Evolutionary conservation across 2,113 vertebrate species (phyloP).

Genomic region (Mustela lutreola): DNA sequence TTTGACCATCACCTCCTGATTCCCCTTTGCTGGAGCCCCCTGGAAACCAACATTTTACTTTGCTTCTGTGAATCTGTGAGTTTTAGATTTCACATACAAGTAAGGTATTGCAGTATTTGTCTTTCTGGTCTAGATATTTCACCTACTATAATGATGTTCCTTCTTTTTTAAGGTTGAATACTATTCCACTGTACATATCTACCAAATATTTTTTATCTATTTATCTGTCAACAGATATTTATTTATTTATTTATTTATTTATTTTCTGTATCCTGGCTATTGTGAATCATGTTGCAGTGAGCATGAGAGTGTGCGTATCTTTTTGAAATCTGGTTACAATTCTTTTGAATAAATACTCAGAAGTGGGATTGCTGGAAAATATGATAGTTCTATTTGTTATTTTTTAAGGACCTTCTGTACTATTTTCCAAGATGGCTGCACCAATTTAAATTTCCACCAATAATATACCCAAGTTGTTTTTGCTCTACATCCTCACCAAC

Average conservation of each 20-base stretch:
- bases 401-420: not conserved
- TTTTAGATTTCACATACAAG: not conserved
- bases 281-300: not conserved
- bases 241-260: not conserved
- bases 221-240: not conserved
- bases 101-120: not conserved
- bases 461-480: not conserved
- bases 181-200: not conserved
- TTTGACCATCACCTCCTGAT: not conserved
- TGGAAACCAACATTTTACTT: not conserved
- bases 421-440: not conserved
- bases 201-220: not conserved
- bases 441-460: not conserved
- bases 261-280: not conserved
- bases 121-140: not conserved
- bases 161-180: not conserved
- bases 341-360: not conserved
- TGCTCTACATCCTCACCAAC: not conserved
- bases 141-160: not conserved
- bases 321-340: not conserved
- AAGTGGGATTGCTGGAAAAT: not conserved
- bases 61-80: not conserved
- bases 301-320: not conserved
- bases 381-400: not conserved
- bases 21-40: not conserved